Conservation (phyloP, 2,113 vertebrate species). For the Propithecus coquereli region DNA sequence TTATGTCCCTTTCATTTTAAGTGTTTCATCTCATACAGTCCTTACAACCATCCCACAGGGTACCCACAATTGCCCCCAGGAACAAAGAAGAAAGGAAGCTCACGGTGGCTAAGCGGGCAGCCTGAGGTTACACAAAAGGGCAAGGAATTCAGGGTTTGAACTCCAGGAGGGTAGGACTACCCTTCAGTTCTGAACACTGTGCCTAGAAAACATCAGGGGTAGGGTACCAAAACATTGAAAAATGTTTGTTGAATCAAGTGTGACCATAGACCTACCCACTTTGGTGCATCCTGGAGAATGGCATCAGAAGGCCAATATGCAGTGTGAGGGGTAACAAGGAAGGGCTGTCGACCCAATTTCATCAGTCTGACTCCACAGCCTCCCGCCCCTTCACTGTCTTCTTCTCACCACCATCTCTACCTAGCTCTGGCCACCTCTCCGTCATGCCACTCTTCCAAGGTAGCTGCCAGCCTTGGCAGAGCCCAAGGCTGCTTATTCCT, state of each 20-base stretch:
- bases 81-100: not conserved
- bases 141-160: not conserved
- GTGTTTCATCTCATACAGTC: not conserved
- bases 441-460: not conserved
- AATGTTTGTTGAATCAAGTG: not conserved
- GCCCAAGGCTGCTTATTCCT: not conserved
- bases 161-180: not conserved
- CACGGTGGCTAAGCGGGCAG: too few species aligned
- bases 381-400: not conserved
- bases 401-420: not conserved
- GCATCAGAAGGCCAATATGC: not conserved
- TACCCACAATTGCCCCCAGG: too few species aligned
- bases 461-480: not conserved
- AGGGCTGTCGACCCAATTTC: not conserved
- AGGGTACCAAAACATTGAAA: not conserved
- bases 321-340: not conserved
- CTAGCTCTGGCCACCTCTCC: not conserved
- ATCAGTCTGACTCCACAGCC: not conserved
- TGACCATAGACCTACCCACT: not conserved
- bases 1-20: not conserved
- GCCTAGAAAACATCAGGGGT: not conserved
- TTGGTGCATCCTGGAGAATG: not conserved
- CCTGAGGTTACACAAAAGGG: not conserved
- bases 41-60: not conserved
- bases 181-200: not conserved